A percentile compares a stretch with the other conserved stretches of the same genome.
phyloP scores from a whole-genome alignment of 2,113 vertebrate genomes.

The Mystacornis crossleyi region DNA sequence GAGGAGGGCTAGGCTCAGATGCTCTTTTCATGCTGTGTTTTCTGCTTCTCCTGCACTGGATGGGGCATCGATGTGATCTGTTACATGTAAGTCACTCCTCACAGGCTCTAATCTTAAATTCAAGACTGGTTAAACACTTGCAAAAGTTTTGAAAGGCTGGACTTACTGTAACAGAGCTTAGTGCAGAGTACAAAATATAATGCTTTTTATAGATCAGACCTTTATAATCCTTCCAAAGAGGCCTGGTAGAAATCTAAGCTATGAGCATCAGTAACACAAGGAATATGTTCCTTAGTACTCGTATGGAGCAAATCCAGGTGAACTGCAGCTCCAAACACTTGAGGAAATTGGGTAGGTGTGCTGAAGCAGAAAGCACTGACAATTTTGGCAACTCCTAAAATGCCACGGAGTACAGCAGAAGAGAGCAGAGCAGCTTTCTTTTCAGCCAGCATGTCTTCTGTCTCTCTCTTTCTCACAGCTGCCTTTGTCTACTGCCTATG shows the following conservation, averaged over 20 bases:
- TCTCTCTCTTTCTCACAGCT: not conserved
- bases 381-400: not conserved
- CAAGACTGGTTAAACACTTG: not conserved
- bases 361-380: not conserved
- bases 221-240: not conserved
- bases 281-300: not conserved
- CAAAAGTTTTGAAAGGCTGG: not conserved
- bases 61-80: not conserved
- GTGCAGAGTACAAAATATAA: not conserved
- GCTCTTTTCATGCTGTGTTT: not conserved
- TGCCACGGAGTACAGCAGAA: not conserved
- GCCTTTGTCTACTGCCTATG: constrained; percentile 49
- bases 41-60: not conserved
- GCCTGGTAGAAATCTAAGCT: not conserved
- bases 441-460: constrained; percentile 12
- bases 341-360: not conserved
- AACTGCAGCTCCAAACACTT: not conserved
- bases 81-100: not conserved
- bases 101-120: not conserved
- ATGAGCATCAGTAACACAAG: not conserved
- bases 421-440: constrained; percentile 5
- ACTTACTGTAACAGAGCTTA: not conserved
- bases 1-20: not conserved
- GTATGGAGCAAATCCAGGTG: not conserved
- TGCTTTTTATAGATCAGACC: not conserved